phyloP scores from a whole-genome alignment of 2,888 invertebrate genomes.

The Hyposoter dolosus region DNA sequence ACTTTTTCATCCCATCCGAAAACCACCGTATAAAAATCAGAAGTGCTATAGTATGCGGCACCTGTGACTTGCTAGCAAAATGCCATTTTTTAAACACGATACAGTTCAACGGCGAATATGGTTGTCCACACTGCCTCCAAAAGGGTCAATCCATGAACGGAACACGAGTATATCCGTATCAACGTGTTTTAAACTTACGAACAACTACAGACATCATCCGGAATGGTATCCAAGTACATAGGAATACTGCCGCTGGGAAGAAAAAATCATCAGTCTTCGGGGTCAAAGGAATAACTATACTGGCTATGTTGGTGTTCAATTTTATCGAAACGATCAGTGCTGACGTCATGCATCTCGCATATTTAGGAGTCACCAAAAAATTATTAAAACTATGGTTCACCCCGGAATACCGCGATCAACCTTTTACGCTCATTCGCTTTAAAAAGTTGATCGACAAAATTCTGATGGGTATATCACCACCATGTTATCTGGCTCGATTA shows the following conservation, averaged over 20 bases:
- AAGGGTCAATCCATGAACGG: constrained; percentile 5
- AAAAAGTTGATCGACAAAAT: background rate
- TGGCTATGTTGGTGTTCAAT: constrained; percentile 54
- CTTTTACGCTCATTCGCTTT: background rate
- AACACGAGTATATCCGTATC: background rate
- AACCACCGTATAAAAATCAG: background rate
- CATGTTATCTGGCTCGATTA: constrained; percentile 61
- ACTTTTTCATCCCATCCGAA: background rate
- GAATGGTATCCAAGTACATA: background rate
- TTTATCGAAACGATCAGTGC: constrained; percentile 62
- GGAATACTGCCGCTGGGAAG: background rate
- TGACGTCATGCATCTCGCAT: constrained; percentile 68
- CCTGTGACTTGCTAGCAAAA: constrained; percentile 53
- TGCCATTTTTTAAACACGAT: constrained; percentile 45
- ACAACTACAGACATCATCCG: background rate
- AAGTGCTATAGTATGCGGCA: constrained; percentile 30
- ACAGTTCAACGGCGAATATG: too few species aligned
- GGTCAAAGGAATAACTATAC: constrained; percentile 66
- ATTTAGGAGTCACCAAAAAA: constrained; percentile 62
- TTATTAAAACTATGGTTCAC: constrained; percentile 64
- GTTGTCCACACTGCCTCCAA: constrained; percentile 44
- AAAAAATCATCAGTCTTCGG: constrained; percentile 21
- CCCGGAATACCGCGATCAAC: background rate
- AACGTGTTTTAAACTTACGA: background rate
- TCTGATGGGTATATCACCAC: constrained; percentile 44